A percentile compares a stretch with the other conserved stretches of the same genome.
phyloP scores from a whole-genome alignment of 1,140 invertebrate genomes.

The Wiebesia pumilae region DNA sequence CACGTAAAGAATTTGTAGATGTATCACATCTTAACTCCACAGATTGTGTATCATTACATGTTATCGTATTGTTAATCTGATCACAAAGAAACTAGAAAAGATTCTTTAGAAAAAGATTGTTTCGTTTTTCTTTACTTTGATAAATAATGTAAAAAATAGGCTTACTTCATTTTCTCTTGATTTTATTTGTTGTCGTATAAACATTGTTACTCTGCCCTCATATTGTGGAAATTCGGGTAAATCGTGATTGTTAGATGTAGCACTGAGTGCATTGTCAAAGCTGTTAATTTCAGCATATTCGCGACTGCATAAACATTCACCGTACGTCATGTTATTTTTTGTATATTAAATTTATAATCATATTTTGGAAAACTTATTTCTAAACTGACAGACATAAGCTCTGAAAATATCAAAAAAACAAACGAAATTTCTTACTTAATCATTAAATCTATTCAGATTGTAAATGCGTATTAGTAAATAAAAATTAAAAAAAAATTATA shows the following conservation, averaged over 20 bases:
- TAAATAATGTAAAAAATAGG: background rate
- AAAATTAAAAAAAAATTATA: background rate
- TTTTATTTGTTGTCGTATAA: constrained; percentile 13
- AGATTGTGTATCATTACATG: background rate
- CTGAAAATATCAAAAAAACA: constrained; percentile 38
- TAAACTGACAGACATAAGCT: background rate
- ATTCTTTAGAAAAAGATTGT: background rate
- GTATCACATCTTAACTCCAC: background rate
- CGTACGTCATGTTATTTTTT: constrained; percentile 38
- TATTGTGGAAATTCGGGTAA: background rate
- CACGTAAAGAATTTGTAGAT: background rate
- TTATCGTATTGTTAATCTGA: background rate
- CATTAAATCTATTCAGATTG: constrained; percentile 24
- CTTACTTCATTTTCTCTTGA: constrained; percentile 24
- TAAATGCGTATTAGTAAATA: background rate
- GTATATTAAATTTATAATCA: constrained; percentile 37
- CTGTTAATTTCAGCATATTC: constrained; percentile 37
- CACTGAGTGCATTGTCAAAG: background rate
- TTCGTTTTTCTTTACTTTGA: background rate
- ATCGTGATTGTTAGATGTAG: background rate
- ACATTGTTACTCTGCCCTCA: background rate
- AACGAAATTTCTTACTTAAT: constrained; percentile 7
- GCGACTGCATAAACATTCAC: constrained; percentile 37
- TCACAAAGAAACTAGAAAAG: background rate
- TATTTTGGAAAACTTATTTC: constrained; percentile 25